Evolutionary conservation across 2,888 invertebrate genomes (phyloP), one percentile per base, ranked within the genome.

Genomic region (Argyra leucocephala): DNA sequence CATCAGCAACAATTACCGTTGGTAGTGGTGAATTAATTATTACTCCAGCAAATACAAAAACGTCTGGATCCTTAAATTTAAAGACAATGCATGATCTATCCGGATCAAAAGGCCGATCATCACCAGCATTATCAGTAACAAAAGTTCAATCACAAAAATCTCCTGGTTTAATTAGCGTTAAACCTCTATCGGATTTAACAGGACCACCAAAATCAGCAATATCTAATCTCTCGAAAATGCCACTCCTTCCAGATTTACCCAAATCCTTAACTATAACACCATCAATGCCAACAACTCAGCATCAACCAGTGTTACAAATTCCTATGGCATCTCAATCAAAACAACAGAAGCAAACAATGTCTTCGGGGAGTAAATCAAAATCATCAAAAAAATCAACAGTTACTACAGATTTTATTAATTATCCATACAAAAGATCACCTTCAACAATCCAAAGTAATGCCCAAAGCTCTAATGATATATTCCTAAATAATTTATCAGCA

Each of bases 261-360:
- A 74, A 74, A 68, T 73, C 73, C 15, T 66, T 74, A 6, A 71
- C 73, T 1, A 73, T 74, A n/a, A 73, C 72, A 12, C 72, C 74
- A 31, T 67, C 73, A 7, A 67, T 70, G n/a, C 22, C 31, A 10
- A 21, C 24, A 21, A 7, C n/a, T n/a, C 48, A 48, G 5, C 48
- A 48, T 5, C 48, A 48, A n/a, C 48, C 7, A 18, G 12, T 15
- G 18, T 48, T 48, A 18, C 15, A 12, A 18, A 4, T 12, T 12
- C 9, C 15, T 5, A 5, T 18, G 2, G 15, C 26, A 2, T 59
- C 12, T 15, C 31, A 48, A 26, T 24, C 18, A 67, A 68, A 10
- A 69, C 68, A 66, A 21, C 57, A 0, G 66, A 68, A 24, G 18
- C 60, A 7, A 69, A 67, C 31, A 57, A 60, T 2, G n/a, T 24